Percentiles rank a stretch among this genome's conserved stretches.
phyloP scores from a whole-genome alignment of 2,888 invertebrate species.

The Dolomedes plantarius region DNA sequence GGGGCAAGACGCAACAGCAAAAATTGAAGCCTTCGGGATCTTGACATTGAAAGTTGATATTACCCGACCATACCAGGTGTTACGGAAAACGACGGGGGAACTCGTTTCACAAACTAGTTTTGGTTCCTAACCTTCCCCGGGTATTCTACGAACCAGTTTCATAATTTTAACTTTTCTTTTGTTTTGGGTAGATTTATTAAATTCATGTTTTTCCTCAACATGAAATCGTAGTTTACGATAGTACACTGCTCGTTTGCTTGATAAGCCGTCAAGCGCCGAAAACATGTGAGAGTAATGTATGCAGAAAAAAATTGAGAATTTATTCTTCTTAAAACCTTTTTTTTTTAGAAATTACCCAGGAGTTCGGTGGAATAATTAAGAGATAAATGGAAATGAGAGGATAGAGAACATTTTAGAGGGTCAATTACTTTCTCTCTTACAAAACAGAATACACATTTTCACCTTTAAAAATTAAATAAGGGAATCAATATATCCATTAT shows the following conservation, averaged over 20 bases:
- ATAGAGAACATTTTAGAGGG: no score
- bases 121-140: conserved; percentile 13
- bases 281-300: no score
- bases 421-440: no score
- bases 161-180: conserved; percentile 15
- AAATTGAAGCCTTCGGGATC: conserved; percentile 19
- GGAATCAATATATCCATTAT: no score
- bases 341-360: no score
- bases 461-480: no score
- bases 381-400: no score
- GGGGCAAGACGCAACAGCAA: conserved; percentile 15
- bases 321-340: no score
- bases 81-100: conserved; percentile 46
- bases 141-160: conserved; percentile 28
- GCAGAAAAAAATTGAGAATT: no score
- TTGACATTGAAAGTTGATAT: conserved; percentile 65
- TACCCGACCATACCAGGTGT: conserved; percentile 43
- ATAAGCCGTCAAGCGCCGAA: neutral
- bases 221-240: neutral
- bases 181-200: conserved; percentile 19
- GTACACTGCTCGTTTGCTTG: neutral
- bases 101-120: conserved; percentile 48
- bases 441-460: no score
- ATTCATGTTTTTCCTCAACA: conserved; percentile 4
- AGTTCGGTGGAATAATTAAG: no score